Evolutionary conservation across 2,113 vertebrate species (phyloP), one percentile per base, ranked within the genome.

Genomic region (Oriolus oriolus): DNA sequence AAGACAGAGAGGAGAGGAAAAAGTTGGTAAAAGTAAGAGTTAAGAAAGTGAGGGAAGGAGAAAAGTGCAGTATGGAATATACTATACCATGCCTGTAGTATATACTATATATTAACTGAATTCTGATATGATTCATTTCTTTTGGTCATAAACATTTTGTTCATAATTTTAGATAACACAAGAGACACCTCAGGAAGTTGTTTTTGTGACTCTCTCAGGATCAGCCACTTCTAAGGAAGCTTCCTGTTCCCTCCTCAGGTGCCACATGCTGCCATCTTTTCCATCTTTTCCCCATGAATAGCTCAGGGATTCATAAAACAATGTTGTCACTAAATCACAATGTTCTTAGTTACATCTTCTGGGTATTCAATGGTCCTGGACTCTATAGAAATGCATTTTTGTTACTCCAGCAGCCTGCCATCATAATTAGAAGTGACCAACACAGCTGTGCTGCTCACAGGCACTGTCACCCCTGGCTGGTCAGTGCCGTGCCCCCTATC

Each of bases 351-450:
- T 86, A 49, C 30, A 68, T 80, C 91, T 94, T 74, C 39, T 61
- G 47, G 37, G 33, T 12, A 69, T 71, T 39, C 84, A 86, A 82
- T 87, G 93, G 79, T 50, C 57, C 86, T 56, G 94, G 65, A 47
- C 53, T 69, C 37, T 80, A 21, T 45, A 70, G 45, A 87, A 89
- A 82, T 47, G 28, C 1, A 18, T 68, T 80, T 93, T 76, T 95
- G 78, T 86, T 89, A 57, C 39, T 81, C 11, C 96, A 94, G 74
- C 70, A 88, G 73, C 35, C 30, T 56, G 26, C 68, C 81, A 89
- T 79, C 93, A 73, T 42, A 96, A 96, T 89, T 66, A 85, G 88
- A 96, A 94, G 61, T 27, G 78, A 93, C 85, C 80, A 97, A 45
- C n/a, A 73, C 56, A 87, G 89, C 69, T 76, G 95, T 84, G 93